Evolutionary conservation across 2,888 invertebrate species (phyloP), one percentile per base, ranked within the genome.

Genomic region (Drosophila basisetae): DNA sequence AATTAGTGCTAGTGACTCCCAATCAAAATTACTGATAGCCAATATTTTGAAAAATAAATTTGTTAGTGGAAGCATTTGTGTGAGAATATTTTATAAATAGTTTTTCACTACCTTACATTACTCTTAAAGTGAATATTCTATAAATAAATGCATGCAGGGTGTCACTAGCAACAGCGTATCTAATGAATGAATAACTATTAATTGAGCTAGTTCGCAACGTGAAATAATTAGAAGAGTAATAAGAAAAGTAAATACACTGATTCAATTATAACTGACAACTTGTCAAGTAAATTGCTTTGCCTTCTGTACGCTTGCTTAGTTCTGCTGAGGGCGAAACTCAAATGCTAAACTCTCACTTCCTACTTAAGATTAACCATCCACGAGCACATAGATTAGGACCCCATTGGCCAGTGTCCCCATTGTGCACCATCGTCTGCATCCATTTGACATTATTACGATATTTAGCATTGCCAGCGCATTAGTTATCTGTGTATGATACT

Each of bases 361-460:
- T 72, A 65, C 82, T 72, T 68, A 59, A 54, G 73, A 68, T 81
- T 52, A 63, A 55, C 52, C 10, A 22, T 54, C 35, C 35, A 28
- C n/a, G 37, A 33, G 10, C 33, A 47, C 65, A 56, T 69, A 53
- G 63, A 76, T 52, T 53, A 65, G 64, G 62, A 64, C 31, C 39
- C 52, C 37, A 28, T 43, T 80, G 66, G 69, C 80, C 68, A 68
- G 80, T 68, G 58, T 65, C 68, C 62, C 63, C 62, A 60, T 39
- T 67, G 63, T 78, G 66, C 59, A 59, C 22, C 81, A 49, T 67
- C 67, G 53, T 67, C 72, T 61, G 78, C 66, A 65, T 55, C 25
- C 62, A 59, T 63, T 82, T 88, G 84, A 84, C 90, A 90, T 84
- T 73, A 84, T 90, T 90, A 88, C 78, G 85, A 81, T 81, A 56